Conservation (phyloP, 1,140 invertebrate species). For the Zaprionus inermis region DNA sequence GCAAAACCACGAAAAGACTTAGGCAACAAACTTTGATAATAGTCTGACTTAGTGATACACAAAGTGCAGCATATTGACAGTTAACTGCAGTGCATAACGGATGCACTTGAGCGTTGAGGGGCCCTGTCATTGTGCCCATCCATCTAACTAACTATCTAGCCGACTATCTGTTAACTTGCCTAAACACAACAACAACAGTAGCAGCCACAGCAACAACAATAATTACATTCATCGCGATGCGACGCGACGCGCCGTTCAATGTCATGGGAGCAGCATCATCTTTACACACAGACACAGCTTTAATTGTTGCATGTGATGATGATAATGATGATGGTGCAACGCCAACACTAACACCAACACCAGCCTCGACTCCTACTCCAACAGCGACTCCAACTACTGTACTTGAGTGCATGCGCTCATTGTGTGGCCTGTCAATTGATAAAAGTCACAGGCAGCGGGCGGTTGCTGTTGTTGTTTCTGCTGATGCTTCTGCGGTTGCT, state of each 20-base stretch:
- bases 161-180: constrained; percentile 65
- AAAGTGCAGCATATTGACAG: constrained; percentile 56
- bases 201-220: constrained; percentile 50
- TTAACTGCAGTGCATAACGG: constrained; percentile 62
- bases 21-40: constrained; percentile 52
- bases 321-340: constrained; percentile 34
- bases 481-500: not conserved
- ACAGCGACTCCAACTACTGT: constrained; percentile 40
- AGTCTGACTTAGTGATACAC: constrained; percentile 33
- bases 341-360: not conserved
- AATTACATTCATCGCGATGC: constrained; percentile 61
- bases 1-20: constrained; percentile 49
- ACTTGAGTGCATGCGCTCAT: constrained; percentile 73
- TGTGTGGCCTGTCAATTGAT: constrained; percentile 75
- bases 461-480: constrained; percentile 4
- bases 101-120: constrained; percentile 78
- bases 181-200: constrained; percentile 31
- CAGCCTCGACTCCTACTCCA: constrained; percentile 2
- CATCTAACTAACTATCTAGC: constrained; percentile 27
- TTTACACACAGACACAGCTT: constrained; percentile 62
- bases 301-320: constrained; percentile 72
- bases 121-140: constrained; percentile 50
- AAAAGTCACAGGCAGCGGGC: constrained; percentile 54
- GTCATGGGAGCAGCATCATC: constrained; percentile 70
- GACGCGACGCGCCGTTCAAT: constrained; percentile 65